phyloP scores from a whole-genome alignment of 1,140 invertebrate species.

The Bombus soroeensis region DNA sequence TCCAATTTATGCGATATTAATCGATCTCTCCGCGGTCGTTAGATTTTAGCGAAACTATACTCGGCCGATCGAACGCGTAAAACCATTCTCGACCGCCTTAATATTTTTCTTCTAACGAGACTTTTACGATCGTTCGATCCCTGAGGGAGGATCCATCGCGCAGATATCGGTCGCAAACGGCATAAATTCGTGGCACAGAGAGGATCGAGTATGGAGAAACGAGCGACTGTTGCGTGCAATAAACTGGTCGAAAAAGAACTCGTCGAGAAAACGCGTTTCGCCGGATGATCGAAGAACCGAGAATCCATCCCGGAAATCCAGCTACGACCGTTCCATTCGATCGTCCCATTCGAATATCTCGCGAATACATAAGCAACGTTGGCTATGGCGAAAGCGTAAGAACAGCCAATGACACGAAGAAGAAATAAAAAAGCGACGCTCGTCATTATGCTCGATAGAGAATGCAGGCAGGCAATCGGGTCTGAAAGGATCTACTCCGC shows the following conservation, averaged over 20 bases:
- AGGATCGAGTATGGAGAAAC: neutral
- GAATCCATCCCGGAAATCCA: conserved; percentile 23
- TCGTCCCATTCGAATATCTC: neutral
- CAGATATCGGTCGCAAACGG: neutral
- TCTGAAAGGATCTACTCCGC: conserved; percentile 55
- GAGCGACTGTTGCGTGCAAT: neutral
- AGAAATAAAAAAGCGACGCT: neutral
- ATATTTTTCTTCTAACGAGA: neutral
- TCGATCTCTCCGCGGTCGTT: neutral
- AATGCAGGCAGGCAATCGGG: conserved; percentile 36
- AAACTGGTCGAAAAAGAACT: neutral
- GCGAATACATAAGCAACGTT: neutral
- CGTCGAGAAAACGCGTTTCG: neutral
- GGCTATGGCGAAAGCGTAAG: neutral
- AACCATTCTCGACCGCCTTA: too few relatives aligned
- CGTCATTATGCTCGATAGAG: conserved; percentile 48
- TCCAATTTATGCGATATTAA: neutral
- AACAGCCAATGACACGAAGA: too few relatives aligned
- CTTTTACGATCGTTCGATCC: neutral
- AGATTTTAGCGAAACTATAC: too few relatives aligned
- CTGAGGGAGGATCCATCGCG: neutral
- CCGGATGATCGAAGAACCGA: neutral
- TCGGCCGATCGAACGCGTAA: neutral
- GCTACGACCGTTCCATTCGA: too few relatives aligned
- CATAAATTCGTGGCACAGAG: neutral